Evolutionary conservation across 2,113 vertebrate species (phyloP), one percentile per base, ranked within the genome.

Genomic region (Turdus rufiventris): DNA sequence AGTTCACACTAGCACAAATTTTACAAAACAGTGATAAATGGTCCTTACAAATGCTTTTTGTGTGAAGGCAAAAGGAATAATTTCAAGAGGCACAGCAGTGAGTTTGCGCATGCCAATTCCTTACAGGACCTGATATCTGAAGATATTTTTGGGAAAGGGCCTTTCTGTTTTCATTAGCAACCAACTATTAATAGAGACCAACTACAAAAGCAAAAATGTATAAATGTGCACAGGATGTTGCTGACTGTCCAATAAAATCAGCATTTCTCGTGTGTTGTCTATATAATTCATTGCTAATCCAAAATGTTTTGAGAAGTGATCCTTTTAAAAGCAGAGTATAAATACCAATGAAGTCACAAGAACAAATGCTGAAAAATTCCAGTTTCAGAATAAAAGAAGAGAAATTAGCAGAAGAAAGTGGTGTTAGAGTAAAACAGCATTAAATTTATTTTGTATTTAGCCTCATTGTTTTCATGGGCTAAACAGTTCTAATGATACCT

Each of bases 161-260:
- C 18, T 53, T 88, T 79, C 42, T 94, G 38, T 68, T 89, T 45
- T 73, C 28, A 78, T 82, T 71, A 74, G 29, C 47, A 89, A 71
- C 9, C 40, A 66, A 29, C 23, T 88, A 73, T 85, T 90, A 77
- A 76, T 47, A 90, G 67, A 94, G 25, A 83, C 10, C 6, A 82
- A 79, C 8, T 28, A 82, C 67, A 73, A 80, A 83, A 70, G 33
- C 9, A 91, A 91, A 85, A 73, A 79, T 70, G 88, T 74, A 40
- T 75, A 93, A 63, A 78, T 62, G 23, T 66, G 38, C 38, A 42
- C 20, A 80, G 38, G 71, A 80, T 83, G 45, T 63, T 92, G 67
- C 75, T 95, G 94, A 91, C 38, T 83, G 34, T 63, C 67, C 76
- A 82, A 88, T 84, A 86, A 91, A 95, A 90, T 71, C 56, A 94